A percentile compares a stretch with the other conserved stretches of the same genome.
Evolutionary conservation across 1,140 invertebrate species (phyloP).

Genomic region (Megathymus violae): DNA sequence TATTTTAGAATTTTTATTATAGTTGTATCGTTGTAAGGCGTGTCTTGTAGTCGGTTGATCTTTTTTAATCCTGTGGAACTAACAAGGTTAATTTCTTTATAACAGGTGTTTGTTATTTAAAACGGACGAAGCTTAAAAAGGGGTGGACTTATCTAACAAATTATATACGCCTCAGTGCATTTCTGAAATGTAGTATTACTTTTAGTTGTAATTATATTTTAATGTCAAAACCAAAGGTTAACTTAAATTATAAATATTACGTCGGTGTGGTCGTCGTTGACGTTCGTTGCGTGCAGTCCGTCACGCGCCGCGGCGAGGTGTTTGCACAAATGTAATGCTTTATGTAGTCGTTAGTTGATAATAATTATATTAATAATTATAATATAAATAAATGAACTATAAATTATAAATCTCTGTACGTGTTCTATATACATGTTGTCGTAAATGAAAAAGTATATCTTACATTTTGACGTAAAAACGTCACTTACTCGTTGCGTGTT

Average conservation of each 20-base stretch:
- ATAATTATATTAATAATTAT: conserved; percentile 44
- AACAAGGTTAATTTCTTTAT: background rate
- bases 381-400: conserved; percentile 45
- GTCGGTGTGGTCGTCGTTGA: background rate
- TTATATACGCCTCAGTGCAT: conserved; percentile 19
- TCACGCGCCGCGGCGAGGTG: background rate
- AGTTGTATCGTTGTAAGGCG: background rate
- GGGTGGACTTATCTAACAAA: background rate
- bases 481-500: conserved; percentile 32
- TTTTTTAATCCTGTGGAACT: conserved; percentile 7
- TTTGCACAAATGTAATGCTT: conserved; percentile 67
- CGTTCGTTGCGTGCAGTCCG: conserved; percentile 7
- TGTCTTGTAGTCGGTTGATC: background rate
- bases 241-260: conserved; percentile 10
- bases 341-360: conserved; percentile 67
- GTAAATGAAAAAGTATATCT: conserved; percentile 34
- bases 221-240: conserved; percentile 23
- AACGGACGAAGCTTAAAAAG: background rate
- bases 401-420: conserved; percentile 58
- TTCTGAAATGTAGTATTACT: conserved; percentile 29
- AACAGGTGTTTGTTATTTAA: background rate
- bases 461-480: conserved; percentile 23
- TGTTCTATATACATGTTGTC: conserved; percentile 49
- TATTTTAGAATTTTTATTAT: background rate
- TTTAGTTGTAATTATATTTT: conserved; percentile 6